phyloP scores from a whole-genome alignment of 2,113 vertebrate genomes.

The Platysteira castanea region DNA sequence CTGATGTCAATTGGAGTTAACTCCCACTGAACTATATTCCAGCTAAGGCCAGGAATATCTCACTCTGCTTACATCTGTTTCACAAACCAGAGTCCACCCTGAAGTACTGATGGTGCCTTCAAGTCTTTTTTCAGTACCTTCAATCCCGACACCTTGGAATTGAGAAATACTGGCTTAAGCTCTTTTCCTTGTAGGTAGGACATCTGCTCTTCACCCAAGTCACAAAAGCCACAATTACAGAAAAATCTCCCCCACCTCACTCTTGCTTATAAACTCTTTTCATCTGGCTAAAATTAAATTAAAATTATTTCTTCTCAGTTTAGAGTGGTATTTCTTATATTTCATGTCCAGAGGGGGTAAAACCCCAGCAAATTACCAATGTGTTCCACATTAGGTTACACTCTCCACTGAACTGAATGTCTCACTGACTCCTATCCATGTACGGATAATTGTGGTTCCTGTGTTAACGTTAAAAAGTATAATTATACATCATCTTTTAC shows the following conservation, averaged over 20 bases:
- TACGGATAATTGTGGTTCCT: not conserved
- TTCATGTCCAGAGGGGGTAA: not conserved
- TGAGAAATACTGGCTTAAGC: not conserved
- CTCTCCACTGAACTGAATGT: not conserved
- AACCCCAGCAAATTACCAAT: not conserved
- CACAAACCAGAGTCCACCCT: not conserved
- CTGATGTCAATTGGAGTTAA: not conserved
- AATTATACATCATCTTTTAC: not conserved
- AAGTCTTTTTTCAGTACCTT: not conserved
- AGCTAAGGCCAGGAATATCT: not conserved
- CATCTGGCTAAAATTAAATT: slow-evolving; percentile 23
- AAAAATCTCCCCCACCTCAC: not conserved
- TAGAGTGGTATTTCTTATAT: slow-evolving; percentile 23
- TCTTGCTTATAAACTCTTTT: not conserved
- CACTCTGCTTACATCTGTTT: not conserved
- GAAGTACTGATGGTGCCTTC: not conserved
- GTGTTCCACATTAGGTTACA: not conserved
- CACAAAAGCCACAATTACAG: not conserved
- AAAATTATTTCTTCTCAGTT: slow-evolving; percentile 14
- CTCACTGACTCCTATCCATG: not conserved
- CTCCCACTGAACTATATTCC: not conserved
- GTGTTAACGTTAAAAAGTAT: not conserved
- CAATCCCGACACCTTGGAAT: not conserved
- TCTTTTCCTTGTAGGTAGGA: not conserved
- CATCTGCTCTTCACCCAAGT: not conserved